Base-by-base conservation (phyloP, 2,113 vertebrate genomes). In the Sprattus sprattus region DNA sequence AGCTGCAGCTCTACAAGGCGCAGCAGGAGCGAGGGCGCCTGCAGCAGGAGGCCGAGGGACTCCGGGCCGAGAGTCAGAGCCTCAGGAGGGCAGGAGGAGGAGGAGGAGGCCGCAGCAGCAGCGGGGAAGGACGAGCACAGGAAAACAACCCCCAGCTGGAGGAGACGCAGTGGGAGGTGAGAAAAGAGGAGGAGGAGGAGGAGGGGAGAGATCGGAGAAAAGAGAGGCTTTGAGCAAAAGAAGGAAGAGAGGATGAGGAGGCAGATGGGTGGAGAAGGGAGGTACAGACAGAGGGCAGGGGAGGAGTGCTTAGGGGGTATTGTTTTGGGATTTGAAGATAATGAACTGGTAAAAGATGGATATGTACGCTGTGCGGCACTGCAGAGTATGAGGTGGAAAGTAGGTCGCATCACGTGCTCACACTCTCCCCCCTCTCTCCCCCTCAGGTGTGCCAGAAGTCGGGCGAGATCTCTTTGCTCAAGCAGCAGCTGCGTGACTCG, bases 131-230 rank as follows among this genome's bases (percentile, higher is more conserved):
- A 32, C 25, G 52, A 5, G 60, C 45, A 0, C 93, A 94, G 84
- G 89, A 87, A 0, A 96, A 94, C 88, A 95, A 94, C 84, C 92
- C 95, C 0, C 96, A 95, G 57, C 87, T 97, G 83, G 98, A 99
- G 92, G 98, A 99, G 88, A 96, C 96, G 32, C 97, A 97, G 82
- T 99, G 98, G 97, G 96, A 99, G 97, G 98, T 98, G 91, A 91
- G 94, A 50, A 20, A 39, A 71, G 11, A 4, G 10, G 22, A 25
- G 45, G 47, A 11, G 49, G 16, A 45, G 64, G 82, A 5, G 32
- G 47, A 7, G n/a, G 28, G 22, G 15, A 10, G 84, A 60, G 64
- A 52, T 32, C 25, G 15, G 45, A 7, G n/a, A 67, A 28, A 28
- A n/a, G 28, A 18, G 45, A 81, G 49, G 25, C 10, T 83, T 15